Percentiles rank a stretch among this genome's conserved stretches.
phyloP scores from a whole-genome alignment of 2,888 invertebrate genomes.

The Terebella lapidaria region DNA sequence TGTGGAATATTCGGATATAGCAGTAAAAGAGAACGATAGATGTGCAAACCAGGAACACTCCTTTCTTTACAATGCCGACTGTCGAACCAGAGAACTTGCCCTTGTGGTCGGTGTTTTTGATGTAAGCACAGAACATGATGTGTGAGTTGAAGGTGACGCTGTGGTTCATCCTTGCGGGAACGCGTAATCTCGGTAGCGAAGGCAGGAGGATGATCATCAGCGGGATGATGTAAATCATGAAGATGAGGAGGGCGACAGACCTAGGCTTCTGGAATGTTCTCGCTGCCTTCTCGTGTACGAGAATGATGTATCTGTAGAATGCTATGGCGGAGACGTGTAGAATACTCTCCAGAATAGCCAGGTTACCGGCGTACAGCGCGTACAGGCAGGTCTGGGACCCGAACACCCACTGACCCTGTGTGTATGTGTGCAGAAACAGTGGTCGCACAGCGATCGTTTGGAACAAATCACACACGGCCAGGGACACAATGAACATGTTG shows the following conservation, averaged over 20 bases:
- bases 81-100: background rate
- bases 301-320: slow-evolving; percentile 18
- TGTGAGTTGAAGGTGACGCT: slow-evolving; percentile 18
- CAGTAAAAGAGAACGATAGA: slow-evolving; percentile 21
- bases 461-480: slow-evolving; percentile 21
- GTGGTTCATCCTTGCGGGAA: background rate
- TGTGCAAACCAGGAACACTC: slow-evolving; percentile 9
- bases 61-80: slow-evolving; percentile 17
- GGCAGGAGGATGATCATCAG: slow-evolving; percentile 13
- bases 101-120: slow-evolving; percentile 12
- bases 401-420: slow-evolving; percentile 16
- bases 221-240: slow-evolving; percentile 17
- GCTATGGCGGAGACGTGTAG: slow-evolving; percentile 22
- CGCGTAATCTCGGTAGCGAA: background rate
- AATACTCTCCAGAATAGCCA: slow-evolving; percentile 21
- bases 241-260: slow-evolving; percentile 8
- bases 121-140: slow-evolving; percentile 25
- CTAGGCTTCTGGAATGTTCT: slow-evolving; percentile 9
- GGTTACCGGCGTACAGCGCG: slow-evolving; percentile 21
- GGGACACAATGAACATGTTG: slow-evolving; percentile 22
- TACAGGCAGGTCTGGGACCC: slow-evolving; percentile 16
- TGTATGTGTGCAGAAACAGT: slow-evolving; percentile 21
- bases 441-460: slow-evolving; percentile 20
- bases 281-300: slow-evolving; percentile 17
- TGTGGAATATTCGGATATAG: slow-evolving; percentile 19